phyloP scores from a whole-genome alignment of 1,140 invertebrate species.

The Hydropsyche tenuis region DNA sequence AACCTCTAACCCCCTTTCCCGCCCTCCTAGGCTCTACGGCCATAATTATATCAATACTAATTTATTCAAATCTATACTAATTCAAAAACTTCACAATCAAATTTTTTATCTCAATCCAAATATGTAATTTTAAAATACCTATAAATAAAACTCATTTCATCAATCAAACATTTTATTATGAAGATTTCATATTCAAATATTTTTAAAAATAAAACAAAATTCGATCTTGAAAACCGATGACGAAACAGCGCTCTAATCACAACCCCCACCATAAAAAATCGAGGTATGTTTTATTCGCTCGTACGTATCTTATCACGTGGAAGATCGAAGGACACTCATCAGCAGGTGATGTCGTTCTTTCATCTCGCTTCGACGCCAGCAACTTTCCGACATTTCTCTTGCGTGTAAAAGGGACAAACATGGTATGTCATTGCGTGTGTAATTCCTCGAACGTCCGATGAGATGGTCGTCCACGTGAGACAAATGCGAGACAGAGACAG shows the following conservation, averaged over 20 bases:
- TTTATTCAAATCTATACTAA: no score
- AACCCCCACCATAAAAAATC: not conserved
- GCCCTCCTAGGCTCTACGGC: no score
- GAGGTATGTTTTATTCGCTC: slow-evolving; percentile 13
- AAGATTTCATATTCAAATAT: not conserved
- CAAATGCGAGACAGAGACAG: slow-evolving; percentile 12
- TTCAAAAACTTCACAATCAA: no score
- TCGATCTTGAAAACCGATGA: not conserved
- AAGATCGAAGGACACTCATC: slow-evolving; percentile 14
- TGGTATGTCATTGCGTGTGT: not conserved
- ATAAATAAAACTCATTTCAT: no score
- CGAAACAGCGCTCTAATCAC: not conserved
- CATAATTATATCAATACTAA: no score
- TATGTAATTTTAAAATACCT: no score
- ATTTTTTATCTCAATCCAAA: no score
- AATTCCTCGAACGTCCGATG: not conserved
- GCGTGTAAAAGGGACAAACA: not conserved
- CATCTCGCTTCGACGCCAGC: not conserved
- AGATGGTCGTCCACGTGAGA: not conserved
- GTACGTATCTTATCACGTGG: slow-evolving; percentile 25
- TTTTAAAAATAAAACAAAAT: not conserved
- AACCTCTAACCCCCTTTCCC: no score
- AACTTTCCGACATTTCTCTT: not conserved
- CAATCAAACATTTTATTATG: not conserved
- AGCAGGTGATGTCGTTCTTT: not conserved